Evolutionary conservation across 2,888 invertebrate genomes (phyloP).

Genomic region (Tinea pellionella): DNA sequence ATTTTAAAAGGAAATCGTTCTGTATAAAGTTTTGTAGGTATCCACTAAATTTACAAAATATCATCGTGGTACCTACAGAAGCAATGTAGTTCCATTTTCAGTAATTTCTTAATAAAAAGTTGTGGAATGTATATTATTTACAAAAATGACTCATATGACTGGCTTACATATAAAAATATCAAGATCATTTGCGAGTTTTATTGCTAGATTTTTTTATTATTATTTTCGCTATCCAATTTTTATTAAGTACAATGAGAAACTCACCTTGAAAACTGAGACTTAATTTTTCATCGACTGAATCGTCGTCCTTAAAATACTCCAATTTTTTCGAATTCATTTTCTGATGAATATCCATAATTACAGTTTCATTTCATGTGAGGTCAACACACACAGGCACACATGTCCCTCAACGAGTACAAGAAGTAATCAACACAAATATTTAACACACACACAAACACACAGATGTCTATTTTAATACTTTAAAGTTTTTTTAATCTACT

Average conservation of each 20-base stretch:
- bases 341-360: slow-evolving; percentile 13
- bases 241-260: slow-evolving; percentile 21
- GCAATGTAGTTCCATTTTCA: no score
- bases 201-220: no score
- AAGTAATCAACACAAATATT: neutral
- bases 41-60: no score
- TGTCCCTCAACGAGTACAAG: slow-evolving; percentile 33
- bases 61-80: no score
- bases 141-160: no score
- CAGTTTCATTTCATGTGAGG: slow-evolving; percentile 22
- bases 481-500: neutral
- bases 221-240: no score
- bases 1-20: no score
- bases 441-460: neutral
- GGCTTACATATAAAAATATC: no score
- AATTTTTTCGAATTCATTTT: slow-evolving; percentile 65
- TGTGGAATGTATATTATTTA: no score
- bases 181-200: no score
- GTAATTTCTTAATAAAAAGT: no score
- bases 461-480: neutral
- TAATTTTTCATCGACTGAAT: slow-evolving; percentile 57
- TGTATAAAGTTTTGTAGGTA: no score
- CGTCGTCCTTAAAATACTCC: slow-evolving; percentile 57
- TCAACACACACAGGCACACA: slow-evolving; percentile 55
- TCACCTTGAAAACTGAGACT: slow-evolving; percentile 66